Evolutionary conservation across 92 coral and sea anemone genomes (phyloP).

Genomic region (Desmophyllum pertusum): DNA sequence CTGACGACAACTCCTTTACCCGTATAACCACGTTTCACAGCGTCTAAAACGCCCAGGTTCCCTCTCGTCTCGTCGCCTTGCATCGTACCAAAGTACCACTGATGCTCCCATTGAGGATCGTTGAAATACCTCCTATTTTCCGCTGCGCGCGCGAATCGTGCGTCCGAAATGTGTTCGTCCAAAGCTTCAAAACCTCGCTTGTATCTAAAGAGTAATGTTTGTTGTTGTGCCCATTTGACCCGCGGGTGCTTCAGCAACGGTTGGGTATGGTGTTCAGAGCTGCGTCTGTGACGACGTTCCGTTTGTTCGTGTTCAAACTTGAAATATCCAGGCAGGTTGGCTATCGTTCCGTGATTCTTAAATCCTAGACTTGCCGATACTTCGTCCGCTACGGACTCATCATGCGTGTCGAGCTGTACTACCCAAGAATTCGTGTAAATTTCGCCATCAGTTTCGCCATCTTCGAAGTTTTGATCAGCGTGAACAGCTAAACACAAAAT

Average conservation of each 20-base stretch:
- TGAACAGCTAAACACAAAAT: conserved; percentile 15
- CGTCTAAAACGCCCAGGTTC: conserved; percentile 63
- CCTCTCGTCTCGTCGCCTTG: conserved; percentile 36
- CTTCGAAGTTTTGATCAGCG: conserved; percentile 26
- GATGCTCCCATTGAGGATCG: conserved; percentile 68
- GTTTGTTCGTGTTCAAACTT: conserved; percentile 74
- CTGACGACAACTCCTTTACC: conserved; percentile 84
- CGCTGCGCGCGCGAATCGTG: conserved; percentile 9
- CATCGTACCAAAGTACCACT: conserved; percentile 79
- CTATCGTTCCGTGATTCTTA: conserved; percentile 76
- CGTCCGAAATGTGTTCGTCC: conserved; percentile 22
- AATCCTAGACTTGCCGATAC: conserved; percentile 81
- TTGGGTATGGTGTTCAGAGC: conserved; percentile 56
- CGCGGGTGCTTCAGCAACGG: conserved; percentile 83
- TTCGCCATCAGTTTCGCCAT: conserved; percentile 13
- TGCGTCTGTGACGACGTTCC: conserved; percentile 61
- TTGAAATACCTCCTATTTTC: conserved; percentile 56
- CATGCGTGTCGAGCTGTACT: conserved; percentile 80
- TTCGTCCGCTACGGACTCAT: conserved; percentile 73
- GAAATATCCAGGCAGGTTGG: conserved; percentile 72
- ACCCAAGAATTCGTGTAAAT: conserved; percentile 81
- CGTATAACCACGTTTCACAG: conserved; percentile 71
- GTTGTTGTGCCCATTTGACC: conserved; percentile 84
- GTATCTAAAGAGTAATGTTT: conserved; percentile 69
- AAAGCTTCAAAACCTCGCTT: conserved; percentile 68